These are phyloP conservation scores for Pteropus rufus DNA, from an alignment of 2,797 vertebrate species.

Conservation along the genomic window DNA sequence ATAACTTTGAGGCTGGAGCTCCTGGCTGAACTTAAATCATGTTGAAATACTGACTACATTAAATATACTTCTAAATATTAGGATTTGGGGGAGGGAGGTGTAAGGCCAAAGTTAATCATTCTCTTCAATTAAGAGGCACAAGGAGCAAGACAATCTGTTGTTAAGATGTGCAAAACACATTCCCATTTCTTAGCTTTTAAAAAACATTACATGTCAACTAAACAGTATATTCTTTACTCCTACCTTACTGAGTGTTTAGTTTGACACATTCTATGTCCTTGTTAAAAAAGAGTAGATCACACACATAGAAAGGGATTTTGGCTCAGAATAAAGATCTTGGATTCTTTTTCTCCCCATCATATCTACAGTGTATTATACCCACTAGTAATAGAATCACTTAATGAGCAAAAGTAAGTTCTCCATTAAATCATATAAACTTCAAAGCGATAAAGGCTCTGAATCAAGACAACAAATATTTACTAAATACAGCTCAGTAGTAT, in stretches of 20 bases:
- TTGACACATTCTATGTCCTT: conserved; percentile 39
- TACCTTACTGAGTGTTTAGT: neutral
- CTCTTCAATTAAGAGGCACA: neutral
- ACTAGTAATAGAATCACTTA: neutral
- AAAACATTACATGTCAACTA: neutral
- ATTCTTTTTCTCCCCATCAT: neutral
- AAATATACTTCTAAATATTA: conserved; percentile 19
- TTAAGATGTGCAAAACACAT: neutral
- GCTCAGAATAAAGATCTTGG: neutral
- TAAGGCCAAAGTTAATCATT: conserved; percentile 17
- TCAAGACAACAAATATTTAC: conserved; percentile 26
- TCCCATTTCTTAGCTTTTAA: conserved; percentile 11
- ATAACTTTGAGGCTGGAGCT: neutral
- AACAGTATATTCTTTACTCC: neutral
- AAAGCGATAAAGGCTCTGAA: conserved; percentile 24
- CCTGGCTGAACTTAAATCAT: neutral
- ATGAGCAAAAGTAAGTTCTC: conserved; percentile 16
- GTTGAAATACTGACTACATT: neutral
- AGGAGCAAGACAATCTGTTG: neutral
- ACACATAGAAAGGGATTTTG: neutral
- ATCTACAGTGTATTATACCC: neutral
- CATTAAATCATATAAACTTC: conserved; percentile 16
- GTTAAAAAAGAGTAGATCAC: neutral
- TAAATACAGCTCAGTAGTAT: neutral
- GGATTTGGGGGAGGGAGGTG: neutral